These are phyloP conservation scores for Diploscapter pachys DNA, from an alignment of 1,140 invertebrate genomes.

Conservation along the genomic window DNA sequence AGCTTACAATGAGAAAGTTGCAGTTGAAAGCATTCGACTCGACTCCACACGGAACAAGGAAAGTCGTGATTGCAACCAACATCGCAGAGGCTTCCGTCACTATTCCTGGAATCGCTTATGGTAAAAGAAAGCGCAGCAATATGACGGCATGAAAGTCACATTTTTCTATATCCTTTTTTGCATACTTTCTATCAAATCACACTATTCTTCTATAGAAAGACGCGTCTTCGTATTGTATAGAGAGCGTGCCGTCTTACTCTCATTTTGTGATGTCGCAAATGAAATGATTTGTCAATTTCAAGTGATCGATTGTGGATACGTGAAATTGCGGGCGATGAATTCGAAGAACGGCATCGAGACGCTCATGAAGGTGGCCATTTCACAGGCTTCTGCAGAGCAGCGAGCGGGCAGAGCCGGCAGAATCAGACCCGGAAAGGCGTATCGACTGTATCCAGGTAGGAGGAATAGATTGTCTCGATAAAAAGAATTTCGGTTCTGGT, in stretches of 20 bases:
- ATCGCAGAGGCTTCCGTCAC: conserved; percentile 94
- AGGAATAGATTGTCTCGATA: not conserved
- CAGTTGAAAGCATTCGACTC: conserved; percentile 83
- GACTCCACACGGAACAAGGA: conserved; percentile 72
- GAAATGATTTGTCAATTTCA: conserved; percentile 52
- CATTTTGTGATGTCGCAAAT: no score
- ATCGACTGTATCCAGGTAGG: conserved; percentile 63
- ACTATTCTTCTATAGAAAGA: no score
- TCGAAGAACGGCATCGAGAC: conserved; percentile 77
- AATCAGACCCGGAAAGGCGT: conserved; percentile 76
- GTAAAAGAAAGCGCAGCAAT: conserved; percentile 60
- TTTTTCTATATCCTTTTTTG: conserved; percentile 48
- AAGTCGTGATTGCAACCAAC: conserved; percentile 91
- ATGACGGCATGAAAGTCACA: conserved; percentile 1
- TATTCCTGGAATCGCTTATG: conserved; percentile 82
- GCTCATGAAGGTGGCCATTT: conserved; percentile 78
- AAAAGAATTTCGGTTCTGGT: conserved; percentile 53
- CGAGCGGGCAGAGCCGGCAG: conserved; percentile 86
- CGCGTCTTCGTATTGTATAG: no score
- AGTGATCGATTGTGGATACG: conserved; percentile 94
- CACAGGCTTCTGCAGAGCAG: conserved; percentile 80
- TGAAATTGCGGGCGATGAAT: conserved; percentile 89
- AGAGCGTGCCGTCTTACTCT: no score
- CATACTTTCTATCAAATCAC: no score
- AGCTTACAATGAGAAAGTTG: conserved; percentile 6